Evolutionary conservation across 2,888 invertebrate genomes (phyloP), one percentile per base, ranked within the genome.

Genomic region (Drosophila histrio): DNA sequence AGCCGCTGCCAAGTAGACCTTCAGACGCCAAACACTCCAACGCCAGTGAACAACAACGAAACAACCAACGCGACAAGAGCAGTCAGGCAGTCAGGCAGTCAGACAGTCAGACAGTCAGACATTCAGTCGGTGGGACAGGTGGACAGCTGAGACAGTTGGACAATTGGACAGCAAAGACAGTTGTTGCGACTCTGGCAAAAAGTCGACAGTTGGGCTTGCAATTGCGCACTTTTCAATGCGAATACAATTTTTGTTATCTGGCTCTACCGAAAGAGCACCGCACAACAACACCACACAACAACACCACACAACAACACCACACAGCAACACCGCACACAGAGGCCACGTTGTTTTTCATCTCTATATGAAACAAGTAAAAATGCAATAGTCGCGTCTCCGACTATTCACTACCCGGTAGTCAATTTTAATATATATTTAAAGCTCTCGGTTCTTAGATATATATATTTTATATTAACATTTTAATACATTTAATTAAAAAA

Each of bases 21-120:
- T 84, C 88, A 84, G 84, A 84, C 84, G 84, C 84, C 84, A 84
- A 84, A 84, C 84, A 88, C 87, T 88, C 85, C 84, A 84, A 88
- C 88, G 75, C 86, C 80, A 73, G 72, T 44, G 54, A 32, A 56
- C 75, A 65, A 56, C 53, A 47, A 41, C 59, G 28, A 64, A 72
- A 47, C 53, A 41, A 15, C 72, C 80, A 79, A 84, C 85, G 78
- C 81, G 72, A 78, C 81, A 77, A 72, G 72, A 71, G 71, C 69
- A 73, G 58, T 65, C 60, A 63, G n/a, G 32, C 61, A 69, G 60
- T 47, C 60, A 60, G 47, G 34, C 61, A 50, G 75, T 39, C 36
- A 44, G 58, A 9, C 53, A 59, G 61, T 49, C 32, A 43, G 43
- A 26, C 15, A 26, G 30, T 47, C 43, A 64, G 68, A 54, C 67